Conservation (phyloP, 2,797 vertebrate species). For the Enteromius paludinosus region DNA sequence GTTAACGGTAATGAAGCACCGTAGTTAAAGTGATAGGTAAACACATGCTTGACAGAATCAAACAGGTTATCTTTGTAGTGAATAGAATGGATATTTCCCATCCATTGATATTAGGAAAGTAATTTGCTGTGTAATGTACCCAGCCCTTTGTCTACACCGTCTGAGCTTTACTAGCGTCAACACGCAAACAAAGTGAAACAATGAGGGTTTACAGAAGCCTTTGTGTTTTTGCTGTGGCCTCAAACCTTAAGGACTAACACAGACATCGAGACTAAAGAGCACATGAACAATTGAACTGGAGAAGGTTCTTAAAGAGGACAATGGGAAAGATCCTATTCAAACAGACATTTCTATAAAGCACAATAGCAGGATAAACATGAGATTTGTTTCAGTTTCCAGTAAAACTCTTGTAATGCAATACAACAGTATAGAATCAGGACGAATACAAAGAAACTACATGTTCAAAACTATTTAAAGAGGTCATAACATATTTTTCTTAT, state of each 20-base stretch:
- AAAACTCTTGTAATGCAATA: conserved; percentile 12
- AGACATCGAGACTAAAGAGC: conserved; percentile 37
- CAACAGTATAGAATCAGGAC: neutral
- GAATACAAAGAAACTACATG: neutral
- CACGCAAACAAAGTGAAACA: conserved; percentile 51
- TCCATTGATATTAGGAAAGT: conserved; percentile 60
- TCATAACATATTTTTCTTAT: neutral
- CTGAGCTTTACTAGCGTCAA: conserved; percentile 50
- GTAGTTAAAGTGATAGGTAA: conserved; percentile 44
- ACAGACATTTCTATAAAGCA: neutral
- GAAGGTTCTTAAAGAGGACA: conserved; percentile 34
- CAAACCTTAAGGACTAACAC: conserved; percentile 34
- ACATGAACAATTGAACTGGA: conserved; percentile 23
- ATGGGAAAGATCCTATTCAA: conserved; percentile 32
- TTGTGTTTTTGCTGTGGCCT: conserved; percentile 36
- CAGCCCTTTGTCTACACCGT: conserved; percentile 60
- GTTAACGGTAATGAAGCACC: conserved; percentile 60
- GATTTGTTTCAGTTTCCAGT: conserved; percentile 33
- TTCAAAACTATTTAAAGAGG: conserved; percentile 5
- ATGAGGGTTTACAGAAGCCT: conserved; percentile 53
- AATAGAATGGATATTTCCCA: conserved; percentile 45
- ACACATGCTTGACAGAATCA: conserved; percentile 50
- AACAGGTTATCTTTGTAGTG: conserved; percentile 45
- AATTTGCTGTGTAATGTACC: conserved; percentile 51
- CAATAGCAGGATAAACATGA: conserved; percentile 25